These are phyloP conservation scores for Philopedon plagiatum DNA, from an alignment of 2,888 invertebrate genomes.

Conservation along the genomic window DNA sequence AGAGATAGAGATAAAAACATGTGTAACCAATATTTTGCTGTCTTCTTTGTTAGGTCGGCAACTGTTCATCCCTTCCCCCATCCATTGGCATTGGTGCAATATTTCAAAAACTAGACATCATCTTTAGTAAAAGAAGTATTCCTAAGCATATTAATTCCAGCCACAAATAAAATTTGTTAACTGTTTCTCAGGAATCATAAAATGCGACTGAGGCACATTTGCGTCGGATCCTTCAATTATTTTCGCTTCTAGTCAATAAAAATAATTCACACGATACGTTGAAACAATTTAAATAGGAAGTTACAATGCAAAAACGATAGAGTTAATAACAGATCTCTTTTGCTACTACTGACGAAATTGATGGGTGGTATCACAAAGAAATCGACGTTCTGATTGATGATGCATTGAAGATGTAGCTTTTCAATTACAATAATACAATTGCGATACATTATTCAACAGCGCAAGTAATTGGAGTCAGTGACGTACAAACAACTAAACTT, in stretches of 20 bases:
- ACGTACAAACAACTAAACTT: slow-evolving; percentile 18
- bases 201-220: no score
- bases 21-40: no score
- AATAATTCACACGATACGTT: background rate
- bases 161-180: no score
- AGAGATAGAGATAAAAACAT: no score
- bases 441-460: slow-evolving; percentile 57
- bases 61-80: no score
- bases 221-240: background rate
- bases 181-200: no score
- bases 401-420: slow-evolving; percentile 55
- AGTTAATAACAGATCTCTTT: slow-evolving; percentile 20
- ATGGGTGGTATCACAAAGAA: slow-evolving; percentile 47
- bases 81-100: no score
- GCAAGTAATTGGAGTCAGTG: slow-evolving; percentile 49
- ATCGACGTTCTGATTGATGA: slow-evolving; percentile 50
- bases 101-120: no score
- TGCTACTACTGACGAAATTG: slow-evolving; percentile 31
- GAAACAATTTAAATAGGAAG: slow-evolving; percentile 22
- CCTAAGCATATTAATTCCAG: no score
- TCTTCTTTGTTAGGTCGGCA: no score
- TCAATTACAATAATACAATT: slow-evolving; percentile 56
- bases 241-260: background rate
- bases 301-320: slow-evolving; percentile 18
- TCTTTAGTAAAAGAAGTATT: no score